Evolutionary conservation across 2,113 vertebrate genomes (phyloP), one percentile per base, ranked within the genome.

Genomic region (Caranx ignobilis): DNA sequence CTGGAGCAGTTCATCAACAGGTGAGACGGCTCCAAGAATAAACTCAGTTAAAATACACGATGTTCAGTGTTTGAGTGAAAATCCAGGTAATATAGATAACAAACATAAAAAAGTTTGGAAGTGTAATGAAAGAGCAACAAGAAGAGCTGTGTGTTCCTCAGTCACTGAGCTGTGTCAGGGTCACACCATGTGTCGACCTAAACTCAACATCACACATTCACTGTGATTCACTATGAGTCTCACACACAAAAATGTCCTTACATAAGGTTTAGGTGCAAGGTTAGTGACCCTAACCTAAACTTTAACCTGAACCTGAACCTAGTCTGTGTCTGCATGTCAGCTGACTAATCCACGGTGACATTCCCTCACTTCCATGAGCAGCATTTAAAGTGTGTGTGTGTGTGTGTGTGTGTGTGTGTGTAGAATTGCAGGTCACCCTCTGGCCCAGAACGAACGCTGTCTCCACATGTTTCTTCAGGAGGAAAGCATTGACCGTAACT

Each of bases 391-490:
- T 6, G 2, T 63, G 31, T 5, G 48, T 32, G 4, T 71, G 47
- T 77, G 7, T 64, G 1, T 64, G 11, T 83, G 35, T 82, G 31
- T 77, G 0, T 79, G 41, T 87, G n/a, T 79, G 81, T 94, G 81
- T 93, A 95, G 98, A 96, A 99, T 99, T 94, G 98, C 98, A 79
- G 98, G 97, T 93, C 98, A 99, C 81, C 98, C 98, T 7, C 89
- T 99, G 96, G 98, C 98, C 94, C 98, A 99, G 95, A 99, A 99
- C 0, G 98, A 99, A 94, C 98, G 98, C 93, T 99, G 98, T 95
- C 97, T 99, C 95, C 98, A 99, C 91, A 99, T 99, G 98, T 99
- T 99, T 91, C 95, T 99, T 93, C 98, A 99, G 92, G 98, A 99
- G 67, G 98, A 99, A 91, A 94, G 95, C 92, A 99, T 99, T 74